phyloP scores from a whole-genome alignment of 2,113 vertebrate genomes.

The Trinectes maculatus region DNA sequence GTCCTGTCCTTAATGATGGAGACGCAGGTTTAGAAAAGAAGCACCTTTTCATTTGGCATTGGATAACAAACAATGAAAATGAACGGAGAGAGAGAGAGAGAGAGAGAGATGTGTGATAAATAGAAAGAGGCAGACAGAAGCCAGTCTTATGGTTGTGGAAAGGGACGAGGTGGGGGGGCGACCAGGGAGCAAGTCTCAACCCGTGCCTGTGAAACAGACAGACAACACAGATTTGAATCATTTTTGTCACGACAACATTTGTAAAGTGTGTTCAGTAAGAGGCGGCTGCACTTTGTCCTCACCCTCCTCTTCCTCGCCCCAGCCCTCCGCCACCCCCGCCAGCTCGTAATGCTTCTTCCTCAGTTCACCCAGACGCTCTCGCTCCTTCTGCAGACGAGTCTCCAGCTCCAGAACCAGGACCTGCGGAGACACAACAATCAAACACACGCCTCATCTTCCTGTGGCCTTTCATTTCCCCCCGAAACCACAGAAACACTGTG shows the following conservation, averaged over 20 bases:
- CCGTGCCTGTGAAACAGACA: constrained; percentile 68
- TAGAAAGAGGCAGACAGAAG: constrained; percentile 62
- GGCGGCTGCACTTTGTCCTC: background rate
- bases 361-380: constrained; percentile 92
- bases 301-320: constrained; percentile 85
- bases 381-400: constrained; percentile 92
- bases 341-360: constrained; percentile 97
- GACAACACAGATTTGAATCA: background rate
- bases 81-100: constrained; percentile 24
- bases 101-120: constrained; percentile 60
- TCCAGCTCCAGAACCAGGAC: constrained; percentile 95
- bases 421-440: constrained; percentile 77
- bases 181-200: constrained; percentile 62
- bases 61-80: constrained; percentile 48
- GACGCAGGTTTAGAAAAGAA: constrained; percentile 65
- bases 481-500: too few relatives aligned
- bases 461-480: too few relatives aligned
- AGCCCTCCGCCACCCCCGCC: constrained; percentile 92
- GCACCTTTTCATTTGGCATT: constrained; percentile 84
- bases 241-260: background rate
- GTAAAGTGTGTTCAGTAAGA: rapidly evolving
- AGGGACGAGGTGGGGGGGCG: constrained; percentile 3
- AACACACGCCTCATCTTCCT: too few relatives aligned
- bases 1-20: constrained; percentile 35
- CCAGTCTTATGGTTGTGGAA: constrained; percentile 38